A percentile compares a stretch with the other conserved stretches of the same genome.
Evolutionary conservation across 2,113 vertebrate species (phyloP).

Genomic region (Atlantisia rogersi): DNA sequence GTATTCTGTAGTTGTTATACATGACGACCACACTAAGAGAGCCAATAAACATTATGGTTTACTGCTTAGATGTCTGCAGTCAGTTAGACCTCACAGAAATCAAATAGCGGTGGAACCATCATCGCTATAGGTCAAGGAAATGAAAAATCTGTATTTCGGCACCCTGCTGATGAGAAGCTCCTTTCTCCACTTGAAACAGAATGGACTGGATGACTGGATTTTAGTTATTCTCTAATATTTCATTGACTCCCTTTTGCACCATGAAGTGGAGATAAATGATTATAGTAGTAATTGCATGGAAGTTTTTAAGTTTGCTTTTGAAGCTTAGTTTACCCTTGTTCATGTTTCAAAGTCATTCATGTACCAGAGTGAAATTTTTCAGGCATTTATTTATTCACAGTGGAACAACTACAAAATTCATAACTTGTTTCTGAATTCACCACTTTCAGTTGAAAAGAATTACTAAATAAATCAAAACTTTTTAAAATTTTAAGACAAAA

Average conservation of each 20-base stretch:
- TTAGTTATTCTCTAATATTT: not conserved
- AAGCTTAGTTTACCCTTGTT: not conserved
- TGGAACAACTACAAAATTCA: not conserved
- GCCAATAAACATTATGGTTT: not conserved
- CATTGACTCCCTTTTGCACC: not conserved
- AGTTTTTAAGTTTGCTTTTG: not conserved
- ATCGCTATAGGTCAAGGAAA: not conserved
- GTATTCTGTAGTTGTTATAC: not conserved
- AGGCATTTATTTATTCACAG: not conserved
- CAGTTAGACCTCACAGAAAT: not conserved
- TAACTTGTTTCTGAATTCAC: not conserved
- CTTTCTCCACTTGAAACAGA: not conserved
- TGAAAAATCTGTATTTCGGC: not conserved
- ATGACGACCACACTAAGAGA: not conserved
- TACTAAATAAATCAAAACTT: not conserved
- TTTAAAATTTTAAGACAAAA: not conserved
- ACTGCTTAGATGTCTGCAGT: not conserved
- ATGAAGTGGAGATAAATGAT: not conserved
- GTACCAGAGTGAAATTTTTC: not conserved
- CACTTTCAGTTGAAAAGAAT: not conserved
- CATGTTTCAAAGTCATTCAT: not conserved
- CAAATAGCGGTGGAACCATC: not conserved
- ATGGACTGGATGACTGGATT: not conserved
- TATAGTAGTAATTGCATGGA: not conserved
- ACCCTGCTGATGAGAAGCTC: not conserved